These are phyloP conservation scores for Erebia epiphron DNA, from an alignment of 2,888 invertebrate species.

Conservation along the genomic window DNA sequence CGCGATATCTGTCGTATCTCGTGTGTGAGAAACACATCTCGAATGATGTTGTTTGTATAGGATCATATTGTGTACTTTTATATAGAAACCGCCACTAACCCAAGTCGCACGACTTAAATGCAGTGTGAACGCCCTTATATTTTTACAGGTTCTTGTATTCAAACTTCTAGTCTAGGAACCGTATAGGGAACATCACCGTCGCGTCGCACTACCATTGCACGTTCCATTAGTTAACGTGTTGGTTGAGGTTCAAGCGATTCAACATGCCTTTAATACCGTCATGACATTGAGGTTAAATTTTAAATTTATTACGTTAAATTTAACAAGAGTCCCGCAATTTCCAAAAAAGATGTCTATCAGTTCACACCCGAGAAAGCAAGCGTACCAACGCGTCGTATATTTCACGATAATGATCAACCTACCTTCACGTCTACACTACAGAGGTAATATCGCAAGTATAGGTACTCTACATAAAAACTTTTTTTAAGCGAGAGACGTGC, in stretches of 20 bases:
- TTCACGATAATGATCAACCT: constrained; percentile 21
- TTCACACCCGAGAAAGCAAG: constrained; percentile 16
- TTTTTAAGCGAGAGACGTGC: constrained; percentile 17
- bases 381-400: constrained; percentile 13
- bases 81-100: too few relatives aligned
- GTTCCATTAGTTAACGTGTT: too few relatives aligned
- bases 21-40: too few relatives aligned
- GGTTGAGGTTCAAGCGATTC: background rate
- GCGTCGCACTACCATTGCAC: too few relatives aligned
- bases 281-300: background rate
- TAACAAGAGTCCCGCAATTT: constrained; percentile 6
- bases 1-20: too few relatives aligned
- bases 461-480: constrained; percentile 13
- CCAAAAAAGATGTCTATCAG: constrained; percentile 18
- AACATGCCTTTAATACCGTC: background rate
- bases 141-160: too few relatives aligned
- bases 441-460: constrained; percentile 16
- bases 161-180: too few relatives aligned
- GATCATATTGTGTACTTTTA: too few relatives aligned
- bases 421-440: constrained; percentile 16
- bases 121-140: too few relatives aligned
- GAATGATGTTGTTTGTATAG: too few relatives aligned
- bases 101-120: too few relatives aligned
- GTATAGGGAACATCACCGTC: too few relatives aligned
- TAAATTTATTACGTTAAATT: constrained; percentile 11